A percentile compares a stretch with the other conserved stretches of the same genome.
Conservation (phyloP, 2,113 vertebrate genomes). For the Triplophysa rosa region DNA sequence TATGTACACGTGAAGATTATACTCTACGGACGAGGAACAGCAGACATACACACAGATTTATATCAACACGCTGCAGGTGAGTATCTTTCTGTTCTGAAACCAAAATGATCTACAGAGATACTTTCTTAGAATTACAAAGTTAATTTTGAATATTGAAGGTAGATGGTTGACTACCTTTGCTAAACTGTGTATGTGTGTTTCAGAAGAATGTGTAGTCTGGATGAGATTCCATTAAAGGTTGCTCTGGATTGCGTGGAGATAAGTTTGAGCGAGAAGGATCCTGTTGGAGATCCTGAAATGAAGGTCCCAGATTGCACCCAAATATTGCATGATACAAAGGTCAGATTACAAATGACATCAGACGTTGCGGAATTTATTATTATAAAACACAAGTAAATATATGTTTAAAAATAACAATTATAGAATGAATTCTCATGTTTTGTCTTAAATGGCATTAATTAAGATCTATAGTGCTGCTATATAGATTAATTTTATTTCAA, state of each 20-base stretch:
- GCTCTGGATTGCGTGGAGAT: constrained; percentile 59
- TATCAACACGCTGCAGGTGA: background rate
- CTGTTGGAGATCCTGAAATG: constrained; percentile 62
- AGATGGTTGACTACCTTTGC: constrained; percentile 17
- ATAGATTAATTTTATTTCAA: too few species aligned
- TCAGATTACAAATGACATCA: constrained; percentile 61
- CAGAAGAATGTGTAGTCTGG: constrained; percentile 78
- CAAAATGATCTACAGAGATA: background rate
- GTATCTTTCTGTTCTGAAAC: background rate
- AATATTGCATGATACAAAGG: constrained; percentile 83
- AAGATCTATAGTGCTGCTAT: too few species aligned
- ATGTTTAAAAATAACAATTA: too few species aligned
- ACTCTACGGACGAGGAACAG: background rate
- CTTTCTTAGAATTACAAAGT: too few species aligned
- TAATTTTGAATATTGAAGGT: background rate
- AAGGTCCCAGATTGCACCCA: constrained; percentile 69
- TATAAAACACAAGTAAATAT: too few species aligned
- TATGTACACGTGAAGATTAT: constrained; percentile 13
- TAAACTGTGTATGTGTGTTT: background rate
- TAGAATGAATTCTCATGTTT: too few species aligned
- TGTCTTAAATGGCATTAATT: too few species aligned
- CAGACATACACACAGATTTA: background rate
- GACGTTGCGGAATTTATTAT: background rate
- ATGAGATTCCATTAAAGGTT: constrained; percentile 84
- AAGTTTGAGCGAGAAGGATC: constrained; percentile 49